A percentile compares a stretch with the other conserved stretches of the same genome.
phyloP scores from a whole-genome alignment of 2,888 invertebrate species.

The Drosophila merina region DNA sequence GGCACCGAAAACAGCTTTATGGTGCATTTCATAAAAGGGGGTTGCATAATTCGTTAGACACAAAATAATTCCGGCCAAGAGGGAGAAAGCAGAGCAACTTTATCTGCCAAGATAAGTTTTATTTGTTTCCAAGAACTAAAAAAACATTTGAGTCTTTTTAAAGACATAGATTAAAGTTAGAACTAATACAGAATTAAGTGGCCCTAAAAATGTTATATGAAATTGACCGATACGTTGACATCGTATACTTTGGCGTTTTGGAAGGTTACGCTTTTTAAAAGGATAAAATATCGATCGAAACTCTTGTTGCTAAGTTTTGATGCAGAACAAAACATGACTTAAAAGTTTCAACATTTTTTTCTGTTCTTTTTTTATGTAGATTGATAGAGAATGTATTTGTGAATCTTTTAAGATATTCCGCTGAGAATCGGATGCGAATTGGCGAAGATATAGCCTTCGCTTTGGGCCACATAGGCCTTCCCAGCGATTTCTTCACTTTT shows the following conservation, averaged over 20 bases:
- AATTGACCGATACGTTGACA: too few species aligned
- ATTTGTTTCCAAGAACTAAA: background rate
- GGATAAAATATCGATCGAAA: too few species aligned
- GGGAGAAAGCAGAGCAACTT: background rate
- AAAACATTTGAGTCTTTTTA: too few species aligned
- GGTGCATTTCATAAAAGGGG: background rate
- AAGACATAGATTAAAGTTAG: too few species aligned
- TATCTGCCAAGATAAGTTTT: conserved; percentile 2
- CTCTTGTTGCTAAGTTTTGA: too few species aligned
- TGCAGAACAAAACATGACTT: too few species aligned
- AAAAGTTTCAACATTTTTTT: background rate
- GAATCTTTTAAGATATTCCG: background rate
- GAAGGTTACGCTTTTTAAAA: too few species aligned
- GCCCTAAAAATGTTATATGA: too few species aligned
- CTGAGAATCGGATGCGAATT: background rate
- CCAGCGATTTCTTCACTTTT: too few species aligned
- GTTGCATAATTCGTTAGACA: background rate
- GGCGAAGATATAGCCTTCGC: background rate
- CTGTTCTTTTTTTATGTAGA: background rate
- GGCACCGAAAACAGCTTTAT: background rate
- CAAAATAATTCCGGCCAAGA: background rate
- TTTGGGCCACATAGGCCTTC: too few species aligned
- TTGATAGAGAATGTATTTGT: background rate
- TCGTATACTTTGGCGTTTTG: too few species aligned
- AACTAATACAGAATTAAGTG: too few species aligned